Percentiles rank a stretch among this genome's conserved stretches.
phyloP scores from a whole-genome alignment of 2,888 invertebrate species.

The Chalcis sispes region DNA sequence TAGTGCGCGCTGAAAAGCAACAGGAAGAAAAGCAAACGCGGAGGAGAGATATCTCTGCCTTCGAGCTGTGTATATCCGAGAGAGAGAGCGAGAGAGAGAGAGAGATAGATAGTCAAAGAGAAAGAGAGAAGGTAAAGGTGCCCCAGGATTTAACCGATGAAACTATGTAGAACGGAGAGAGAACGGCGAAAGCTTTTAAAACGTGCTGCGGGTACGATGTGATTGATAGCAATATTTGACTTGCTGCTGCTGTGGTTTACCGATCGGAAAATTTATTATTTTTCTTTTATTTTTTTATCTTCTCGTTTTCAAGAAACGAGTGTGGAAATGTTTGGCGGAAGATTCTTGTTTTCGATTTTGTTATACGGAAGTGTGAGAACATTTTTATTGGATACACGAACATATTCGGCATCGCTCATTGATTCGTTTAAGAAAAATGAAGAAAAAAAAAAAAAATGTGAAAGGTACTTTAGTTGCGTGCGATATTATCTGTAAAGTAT shows the following conservation, averaged over 20 bases:
- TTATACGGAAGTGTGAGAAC: too few species aligned
- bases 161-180: conserved; percentile 40
- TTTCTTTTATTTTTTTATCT: too few species aligned
- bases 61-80: not conserved
- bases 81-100: conserved; percentile 1
- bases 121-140: conserved; percentile 6
- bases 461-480: too few species aligned
- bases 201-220: too few species aligned
- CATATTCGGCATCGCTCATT: too few species aligned
- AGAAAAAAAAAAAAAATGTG: too few species aligned
- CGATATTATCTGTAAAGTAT: too few species aligned
- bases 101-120: not conserved
- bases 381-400: too few species aligned
- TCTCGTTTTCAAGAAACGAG: too few species aligned
- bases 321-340: too few species aligned
- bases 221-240: conserved; percentile 42
- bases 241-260: not conserved
- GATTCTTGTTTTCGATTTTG: too few species aligned
- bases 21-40: conserved; percentile 1
- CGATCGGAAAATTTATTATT: conserved; percentile 21
- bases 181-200: conserved; percentile 16
- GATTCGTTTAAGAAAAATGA: too few species aligned
- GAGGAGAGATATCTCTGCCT: not conserved
- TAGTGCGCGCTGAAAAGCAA: not conserved
- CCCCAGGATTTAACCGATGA: conserved; percentile 3